Evolutionary conservation across 2,113 vertebrate species (phyloP).

Genomic region (Machaerirhynchus nigripectus): DNA sequence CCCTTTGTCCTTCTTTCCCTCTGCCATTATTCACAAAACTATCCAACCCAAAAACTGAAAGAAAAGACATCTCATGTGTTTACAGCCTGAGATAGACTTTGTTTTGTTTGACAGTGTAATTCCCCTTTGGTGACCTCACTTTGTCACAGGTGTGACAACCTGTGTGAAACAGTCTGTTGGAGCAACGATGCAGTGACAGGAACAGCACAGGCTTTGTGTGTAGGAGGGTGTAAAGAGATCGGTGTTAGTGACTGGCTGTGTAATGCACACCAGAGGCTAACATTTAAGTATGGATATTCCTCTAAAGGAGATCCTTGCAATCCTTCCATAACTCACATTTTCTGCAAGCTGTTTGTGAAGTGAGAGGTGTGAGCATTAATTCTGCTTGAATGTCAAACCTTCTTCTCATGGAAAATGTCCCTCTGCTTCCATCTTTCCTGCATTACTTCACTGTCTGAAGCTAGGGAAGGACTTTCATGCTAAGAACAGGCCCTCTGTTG

Average conservation of each 20-base stretch:
- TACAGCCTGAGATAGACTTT: not conserved
- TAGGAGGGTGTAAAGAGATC: not conserved
- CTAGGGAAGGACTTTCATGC: not conserved
- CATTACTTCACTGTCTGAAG: not conserved
- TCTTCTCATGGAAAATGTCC: not conserved
- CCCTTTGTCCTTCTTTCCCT: not conserved
- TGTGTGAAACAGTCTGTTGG: not conserved
- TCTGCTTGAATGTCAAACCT: not conserved
- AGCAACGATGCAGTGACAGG: not conserved
- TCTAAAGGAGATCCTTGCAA: not conserved
- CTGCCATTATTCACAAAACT: not conserved
- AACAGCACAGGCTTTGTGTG: not conserved
- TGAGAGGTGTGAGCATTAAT: not conserved
- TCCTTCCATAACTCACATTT: not conserved
- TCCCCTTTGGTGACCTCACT: not conserved
- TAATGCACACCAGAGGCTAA: not conserved
- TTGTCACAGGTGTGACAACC: not conserved
- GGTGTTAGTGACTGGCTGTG: not conserved
- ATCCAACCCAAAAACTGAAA: not conserved
- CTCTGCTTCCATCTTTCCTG: not conserved
- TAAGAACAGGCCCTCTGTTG: not conserved
- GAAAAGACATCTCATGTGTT: not conserved
- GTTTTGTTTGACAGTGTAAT: not conserved
- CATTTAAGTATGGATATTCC: not conserved
- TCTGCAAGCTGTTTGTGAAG: not conserved